Evolutionary conservation across 1,140 invertebrate genomes (phyloP).

Genomic region (Babylonia areolata): DNA sequence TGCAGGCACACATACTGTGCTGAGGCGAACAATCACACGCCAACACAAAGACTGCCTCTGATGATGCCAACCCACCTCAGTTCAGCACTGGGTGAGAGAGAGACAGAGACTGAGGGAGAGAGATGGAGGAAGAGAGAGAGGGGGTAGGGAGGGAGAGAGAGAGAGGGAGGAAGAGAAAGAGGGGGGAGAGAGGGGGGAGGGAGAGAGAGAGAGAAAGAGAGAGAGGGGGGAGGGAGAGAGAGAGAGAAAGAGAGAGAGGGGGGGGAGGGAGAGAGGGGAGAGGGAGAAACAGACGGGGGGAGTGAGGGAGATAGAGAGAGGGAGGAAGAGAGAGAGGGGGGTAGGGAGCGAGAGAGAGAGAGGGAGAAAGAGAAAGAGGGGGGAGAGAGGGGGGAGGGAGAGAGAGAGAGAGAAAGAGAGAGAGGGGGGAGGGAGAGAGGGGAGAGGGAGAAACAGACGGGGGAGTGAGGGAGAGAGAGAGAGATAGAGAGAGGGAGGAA

Average conservation of each 20-base stretch:
- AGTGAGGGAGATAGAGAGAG: background rate
- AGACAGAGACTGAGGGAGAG: no score
- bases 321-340: conserved; percentile 5
- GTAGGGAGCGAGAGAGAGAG: conserved; percentile 26
- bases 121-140: no score
- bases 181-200: no score
- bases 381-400: background rate
- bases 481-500: background rate
- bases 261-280: background rate
- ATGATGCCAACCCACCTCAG: no score
- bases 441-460: background rate
- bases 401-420: background rate
- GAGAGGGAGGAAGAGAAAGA: no score
- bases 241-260: background rate
- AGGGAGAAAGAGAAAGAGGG: background rate
- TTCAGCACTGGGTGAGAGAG: no score
- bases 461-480: conserved; percentile 22
- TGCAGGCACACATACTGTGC: no score
- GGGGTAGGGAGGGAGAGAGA: no score
- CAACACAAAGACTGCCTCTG: no score
- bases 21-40: no score
- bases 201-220: no score
- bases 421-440: background rate
- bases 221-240: background rate
- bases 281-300: background rate